Conservation (phyloP, 2,888 invertebrate genomes). For the Drosophila neotestacea region DNA sequence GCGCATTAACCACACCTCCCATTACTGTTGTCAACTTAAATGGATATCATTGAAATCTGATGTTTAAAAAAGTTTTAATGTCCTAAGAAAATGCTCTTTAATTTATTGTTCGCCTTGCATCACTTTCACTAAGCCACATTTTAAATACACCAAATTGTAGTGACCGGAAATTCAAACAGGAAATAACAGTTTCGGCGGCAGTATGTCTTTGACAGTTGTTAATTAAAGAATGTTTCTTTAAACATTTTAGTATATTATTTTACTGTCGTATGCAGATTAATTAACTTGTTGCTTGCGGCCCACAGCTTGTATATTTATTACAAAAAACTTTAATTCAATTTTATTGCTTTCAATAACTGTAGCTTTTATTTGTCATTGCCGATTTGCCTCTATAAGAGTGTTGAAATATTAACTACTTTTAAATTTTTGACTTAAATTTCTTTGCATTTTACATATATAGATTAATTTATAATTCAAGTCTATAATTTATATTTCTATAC, state of each 20-base stretch:
- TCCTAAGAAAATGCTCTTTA: neutral
- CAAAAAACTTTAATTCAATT: neutral
- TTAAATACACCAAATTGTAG: neutral
- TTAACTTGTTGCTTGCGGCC: conserved; percentile 15
- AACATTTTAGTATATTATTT: conserved; percentile 17
- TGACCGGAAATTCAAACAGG: neutral
- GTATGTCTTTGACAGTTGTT: conserved; percentile 6
- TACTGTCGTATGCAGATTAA: conserved; percentile 22
- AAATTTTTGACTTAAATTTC: too few relatives aligned
- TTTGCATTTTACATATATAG: too few relatives aligned
- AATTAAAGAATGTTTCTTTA: conserved; percentile 13
- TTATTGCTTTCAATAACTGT: conserved; percentile 3
- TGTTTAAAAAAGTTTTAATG: neutral
- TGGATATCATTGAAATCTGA: neutral
- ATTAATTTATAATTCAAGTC: too few relatives aligned
- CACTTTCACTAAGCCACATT: neutral
- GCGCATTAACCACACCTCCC: conserved; percentile 8
- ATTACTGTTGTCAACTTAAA: conserved; percentile 3
- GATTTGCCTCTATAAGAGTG: too few relatives aligned
- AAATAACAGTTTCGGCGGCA: neutral
- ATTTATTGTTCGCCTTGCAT: neutral
- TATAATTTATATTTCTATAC: too few relatives aligned
- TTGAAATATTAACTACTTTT: too few relatives aligned
- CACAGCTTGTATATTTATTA: neutral
- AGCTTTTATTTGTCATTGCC: neutral